Evolutionary conservation across 2,888 invertebrate genomes (phyloP), one percentile per base, ranked within the genome.

Genomic region (Pyralis farinalis): DNA sequence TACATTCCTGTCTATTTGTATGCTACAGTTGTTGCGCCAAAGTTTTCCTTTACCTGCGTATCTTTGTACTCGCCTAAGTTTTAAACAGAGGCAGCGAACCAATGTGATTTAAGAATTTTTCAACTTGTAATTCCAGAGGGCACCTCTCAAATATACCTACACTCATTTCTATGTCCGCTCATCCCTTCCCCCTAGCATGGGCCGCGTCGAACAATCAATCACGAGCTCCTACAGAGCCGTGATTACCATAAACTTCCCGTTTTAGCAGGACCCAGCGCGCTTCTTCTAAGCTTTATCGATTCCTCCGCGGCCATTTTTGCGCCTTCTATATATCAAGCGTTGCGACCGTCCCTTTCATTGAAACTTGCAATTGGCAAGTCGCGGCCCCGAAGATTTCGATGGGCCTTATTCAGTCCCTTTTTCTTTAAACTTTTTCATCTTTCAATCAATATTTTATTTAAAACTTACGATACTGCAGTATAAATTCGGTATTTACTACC

Each of bases 241-340:
- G 85, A 88, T 88, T 88, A 87, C 82, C 88, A 87, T 87, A 88
- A 87, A 86, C 80, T 84, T 78, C 73, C 79, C 84, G 80, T 83
- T 87, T 83, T 76, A 80, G 70, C 74, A 73, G 72, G 68, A 79
- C 80, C 81, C 82, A 70, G 67, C 71, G 62, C 62, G 72, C 74
- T 79, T 76, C 76, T 74, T 77, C 82, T 82, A 77, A 84, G 79
- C 81, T 77, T 75, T 78, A 85, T 86, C 79, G 85, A 85, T 83
- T 80, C 64, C 67, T 62, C 68, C 70, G 66, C 64, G 60, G 61
- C 72, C 74, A 81, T 83, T 81, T 83, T 81, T 75, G 71, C 62
- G 71, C 73, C 71, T 73, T 67, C 69, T 76, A 78, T 80, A 77
- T 77, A 80, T 81, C 75, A 76, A 74, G 57, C 51, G 55, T 48